Percentiles rank a stretch among this genome's conserved stretches.
These are phyloP conservation scores for Parnassius smintheus DNA, from an alignment of 2,888 invertebrate genomes.

Conservation along the genomic window DNA sequence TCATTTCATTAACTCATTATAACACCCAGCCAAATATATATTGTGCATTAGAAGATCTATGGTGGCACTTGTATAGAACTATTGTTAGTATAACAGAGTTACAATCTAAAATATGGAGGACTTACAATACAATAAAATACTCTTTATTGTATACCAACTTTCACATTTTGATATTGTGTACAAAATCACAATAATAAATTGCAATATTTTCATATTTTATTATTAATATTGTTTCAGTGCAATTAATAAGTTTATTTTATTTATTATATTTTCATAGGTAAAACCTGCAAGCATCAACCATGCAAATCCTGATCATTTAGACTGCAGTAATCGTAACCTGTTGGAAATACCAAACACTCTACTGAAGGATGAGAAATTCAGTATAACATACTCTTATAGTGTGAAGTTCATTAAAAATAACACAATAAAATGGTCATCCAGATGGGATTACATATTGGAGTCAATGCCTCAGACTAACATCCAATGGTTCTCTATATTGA, in stretches of 20 bases:
- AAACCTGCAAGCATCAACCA: slow-evolving; percentile 82
- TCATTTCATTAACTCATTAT: too few species aligned
- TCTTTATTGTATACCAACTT: too few species aligned
- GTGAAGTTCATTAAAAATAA: slow-evolving; percentile 90
- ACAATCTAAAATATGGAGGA: too few species aligned
- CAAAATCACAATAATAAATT: too few species aligned
- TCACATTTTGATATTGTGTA: too few species aligned
- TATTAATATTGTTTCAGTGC: too few species aligned
- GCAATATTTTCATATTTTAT: too few species aligned
- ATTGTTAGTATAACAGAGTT: too few species aligned
- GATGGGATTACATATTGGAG: slow-evolving; percentile 99
- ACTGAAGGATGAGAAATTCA: slow-evolving; percentile 72
- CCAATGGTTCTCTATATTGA: slow-evolving; percentile 99
- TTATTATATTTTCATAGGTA: slow-evolving; percentile 46
- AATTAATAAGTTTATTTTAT: background rate
- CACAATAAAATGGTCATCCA: slow-evolving; percentile 97
- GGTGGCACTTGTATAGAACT: too few species aligned
- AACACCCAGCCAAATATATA: too few species aligned
- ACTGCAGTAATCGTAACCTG: slow-evolving; percentile 81
- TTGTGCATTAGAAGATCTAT: too few species aligned
- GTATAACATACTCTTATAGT: slow-evolving; percentile 92
- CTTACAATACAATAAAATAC: too few species aligned
- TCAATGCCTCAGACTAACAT: slow-evolving; percentile 99
- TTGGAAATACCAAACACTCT: slow-evolving; percentile 86
- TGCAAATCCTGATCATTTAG: slow-evolving; percentile 60